phyloP scores from a whole-genome alignment of 2,113 vertebrate species.

The Tetrax tetrax region DNA sequence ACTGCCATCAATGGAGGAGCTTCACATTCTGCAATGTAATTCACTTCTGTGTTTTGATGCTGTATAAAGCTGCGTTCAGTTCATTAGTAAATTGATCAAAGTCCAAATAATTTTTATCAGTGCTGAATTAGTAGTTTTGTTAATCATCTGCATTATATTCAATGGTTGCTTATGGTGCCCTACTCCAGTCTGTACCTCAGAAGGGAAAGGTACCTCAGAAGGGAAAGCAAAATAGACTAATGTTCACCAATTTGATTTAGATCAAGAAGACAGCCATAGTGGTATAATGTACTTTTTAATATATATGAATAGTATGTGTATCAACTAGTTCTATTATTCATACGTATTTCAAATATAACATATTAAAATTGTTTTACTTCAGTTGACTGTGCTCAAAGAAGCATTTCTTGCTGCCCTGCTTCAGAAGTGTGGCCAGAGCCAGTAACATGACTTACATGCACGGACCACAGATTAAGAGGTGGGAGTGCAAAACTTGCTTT shows the following conservation, averaged over 20 bases:
- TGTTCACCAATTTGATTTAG: background rate
- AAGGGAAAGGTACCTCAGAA: slow-evolving; percentile 14
- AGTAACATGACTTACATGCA: background rate
- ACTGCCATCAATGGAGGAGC: background rate
- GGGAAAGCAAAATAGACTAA: background rate
- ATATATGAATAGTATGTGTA: background rate
- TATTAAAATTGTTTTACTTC: background rate
- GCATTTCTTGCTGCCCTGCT: background rate
- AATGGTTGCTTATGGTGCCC: background rate
- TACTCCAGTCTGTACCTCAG: background rate
- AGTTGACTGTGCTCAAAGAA: background rate
- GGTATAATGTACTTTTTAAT: background rate
- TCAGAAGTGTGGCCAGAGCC: background rate
- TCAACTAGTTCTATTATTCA: background rate
- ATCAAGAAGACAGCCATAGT: background rate
- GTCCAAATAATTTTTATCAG: background rate
- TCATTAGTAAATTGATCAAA: background rate
- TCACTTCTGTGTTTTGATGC: background rate
- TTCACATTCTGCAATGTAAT: background rate
- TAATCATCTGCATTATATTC: background rate
- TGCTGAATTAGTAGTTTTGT: background rate
- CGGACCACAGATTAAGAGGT: background rate
- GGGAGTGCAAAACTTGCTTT: background rate
- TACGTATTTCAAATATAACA: background rate
- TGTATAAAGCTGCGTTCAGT: background rate